Base-by-base conservation (phyloP, 2,888 invertebrate species). In the Axea sp. region DNA sequence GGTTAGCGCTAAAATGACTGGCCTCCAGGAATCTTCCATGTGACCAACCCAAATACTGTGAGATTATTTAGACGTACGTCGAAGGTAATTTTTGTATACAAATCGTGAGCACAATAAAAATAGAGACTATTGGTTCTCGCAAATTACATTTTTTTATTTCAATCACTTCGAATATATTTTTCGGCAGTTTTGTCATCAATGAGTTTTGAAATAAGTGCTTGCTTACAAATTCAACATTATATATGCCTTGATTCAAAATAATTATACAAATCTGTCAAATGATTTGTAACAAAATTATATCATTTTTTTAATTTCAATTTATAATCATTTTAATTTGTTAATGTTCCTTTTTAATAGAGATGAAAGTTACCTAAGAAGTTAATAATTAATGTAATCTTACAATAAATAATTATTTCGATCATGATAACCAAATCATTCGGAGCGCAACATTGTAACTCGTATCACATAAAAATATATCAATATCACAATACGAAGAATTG, bases 1-100 rank as follows among this genome's bases (percentile, higher is more conserved):
- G 39, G 88, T 91, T 49, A 93, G 93, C 86, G 90, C 90, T 73
- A 89, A 90, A 74, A 81, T 93, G 76, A 87, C 87, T 24, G 81
- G 78, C 47, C 76, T 81, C 12, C 68, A 79, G 26, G 73, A 81
- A 41, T 55, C 74, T 62, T 37, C 59, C 51, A 53, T 15, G 9
- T 65, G 9, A 35, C 8, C 15, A 14, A 22, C 14, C 33, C 12
- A 41, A 33, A 33, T 33, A 7, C 14, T n/a, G 17, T 28, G 30
- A 60, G 39, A 30, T 26, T 28, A 30, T 14, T 51, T 45, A 35
- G 33, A 51, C 33, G 15, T 28, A 43, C 15, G 11, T 47, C 19
- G 31, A 17, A 26, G 33, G 31, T 53, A 33, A 59, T 22, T 68
- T 68, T 68, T 59, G 59, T 68, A 68, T 28, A 14, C 22, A 31